Base-by-base conservation (phyloP, 1,140 invertebrate species). In the Drosophila arizonae region DNA sequence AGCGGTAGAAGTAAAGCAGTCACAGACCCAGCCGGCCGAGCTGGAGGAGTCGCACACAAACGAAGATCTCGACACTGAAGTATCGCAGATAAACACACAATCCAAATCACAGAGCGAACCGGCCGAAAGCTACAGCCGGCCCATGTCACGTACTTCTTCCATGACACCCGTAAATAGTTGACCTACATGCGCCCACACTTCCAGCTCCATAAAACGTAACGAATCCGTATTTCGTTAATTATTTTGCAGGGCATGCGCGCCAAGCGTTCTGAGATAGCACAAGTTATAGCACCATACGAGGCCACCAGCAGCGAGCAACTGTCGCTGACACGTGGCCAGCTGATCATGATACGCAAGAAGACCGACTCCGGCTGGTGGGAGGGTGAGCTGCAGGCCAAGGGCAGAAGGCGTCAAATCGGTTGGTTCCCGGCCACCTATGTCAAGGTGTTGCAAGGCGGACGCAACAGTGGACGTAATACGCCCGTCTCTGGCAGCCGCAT, bases 401-500 rank as follows among this genome's bases (percentile, higher is more conserved):
- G 98, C n/a, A 95, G 97, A 77, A 98, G 98, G 90, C 93, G 97
- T 57, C 97, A 98, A 93, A 95, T 98, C 61, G 98, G 98, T 4
- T 99, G 98, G 98, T 99, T 99, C 92, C 98, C 98, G 8, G 98
- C 98, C 21, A 97, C 97, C 52, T 99, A 99, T 91, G 98, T 99
- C 0, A 99, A 99, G 93, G 94, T 97, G 55, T 87, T 96, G 41
- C 94, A 94, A 56, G 94, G 93, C 24, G 94, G 94, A 1, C 92
- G 94, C 50, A 93, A 94, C 28, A 96, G 95, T 46, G 95, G 95
- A 17, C 92, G 95, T 11, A 96, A 95, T 45, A 96, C 95, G 0
- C 95, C 95, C 0, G 94, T 96, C 0, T 92, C 91, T 4, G 91
- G 90, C 10, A 91, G 91, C 57, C 91, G 91, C 68, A 90, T 92